Evolutionary conservation across 2,797 vertebrate genomes (phyloP).

Genomic region (Poecile montanus): DNA sequence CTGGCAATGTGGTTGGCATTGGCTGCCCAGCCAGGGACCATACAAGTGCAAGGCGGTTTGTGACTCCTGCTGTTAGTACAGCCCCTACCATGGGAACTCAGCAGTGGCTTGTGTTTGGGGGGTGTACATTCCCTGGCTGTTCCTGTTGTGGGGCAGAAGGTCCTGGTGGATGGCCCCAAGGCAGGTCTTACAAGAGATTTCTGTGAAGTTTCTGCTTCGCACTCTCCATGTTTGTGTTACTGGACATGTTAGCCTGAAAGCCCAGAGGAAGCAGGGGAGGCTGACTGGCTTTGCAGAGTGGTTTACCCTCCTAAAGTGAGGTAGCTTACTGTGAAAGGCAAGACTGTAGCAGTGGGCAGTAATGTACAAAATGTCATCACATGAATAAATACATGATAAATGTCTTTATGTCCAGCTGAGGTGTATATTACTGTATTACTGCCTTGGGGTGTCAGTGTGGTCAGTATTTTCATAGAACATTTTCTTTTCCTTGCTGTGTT

Average conservation of each 20-base stretch:
- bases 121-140: background rate
- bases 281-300: background rate
- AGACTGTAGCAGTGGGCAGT: background rate
- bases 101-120: background rate
- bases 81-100: background rate
- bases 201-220: background rate
- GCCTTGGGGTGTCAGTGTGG: background rate
- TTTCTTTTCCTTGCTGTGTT: background rate
- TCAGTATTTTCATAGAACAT: background rate
- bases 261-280: background rate
- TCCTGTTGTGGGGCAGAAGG: background rate
- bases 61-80: background rate
- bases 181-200: background rate
- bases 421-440: background rate
- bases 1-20: background rate
- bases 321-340: background rate
- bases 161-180: background rate
- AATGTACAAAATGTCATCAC: background rate
- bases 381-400: background rate
- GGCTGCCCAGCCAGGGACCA: background rate
- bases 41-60: background rate
- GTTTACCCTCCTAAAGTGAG: background rate
- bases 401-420: background rate
- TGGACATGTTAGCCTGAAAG: background rate
- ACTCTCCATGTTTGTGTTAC: background rate